Evolutionary conservation across 2,113 vertebrate species (phyloP), one percentile per base, ranked within the genome.

Genomic region (Rhegmatorhina hoffmannsi): DNA sequence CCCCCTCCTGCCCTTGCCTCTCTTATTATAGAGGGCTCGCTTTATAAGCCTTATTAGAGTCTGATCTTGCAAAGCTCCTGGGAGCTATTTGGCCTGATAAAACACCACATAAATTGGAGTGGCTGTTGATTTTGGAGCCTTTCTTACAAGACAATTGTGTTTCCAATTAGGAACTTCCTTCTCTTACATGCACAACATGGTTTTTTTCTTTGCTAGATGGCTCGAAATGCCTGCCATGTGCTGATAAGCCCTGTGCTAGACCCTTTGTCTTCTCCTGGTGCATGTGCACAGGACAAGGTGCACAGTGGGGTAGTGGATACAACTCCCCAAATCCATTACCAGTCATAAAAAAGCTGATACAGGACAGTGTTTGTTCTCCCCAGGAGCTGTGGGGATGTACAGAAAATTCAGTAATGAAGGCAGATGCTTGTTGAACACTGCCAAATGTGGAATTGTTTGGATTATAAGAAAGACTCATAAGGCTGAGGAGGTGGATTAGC

Each of bases 81-180:
- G 92, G 93, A 80, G 64, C 79, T 90, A 64, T 96, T 94, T 95
- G 94, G 56, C 85, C 88, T 94, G 92, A 93, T 91, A 93, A 95
- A 95, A 94, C 79, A 96, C 68, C 56, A 43, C 56, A 87, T 93
- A 90, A 96, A 93, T 96, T 93, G 62, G 90, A 95, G 87, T 86
- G 88, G 68, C 93, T 97, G 93, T 95, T 96, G 94, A 88, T 92
- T 96, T 94, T 95, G 79, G 76, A 96, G 90, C 72, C 68, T 78
- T 88, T 81, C 83, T 84, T 90, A 81, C 0, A 0, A 84, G 85
- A 78, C 95, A 92, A 72, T 95, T 90, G 83, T 86, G 50, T 88
- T 93, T 92, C 83, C 90, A 89, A 90, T 96, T 96, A 94, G 95
- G 79, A 84, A 89, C 95, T 94, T 96, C 90, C 69, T 60, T 84